Evolutionary conservation across 2,888 invertebrate species (phyloP), one percentile per base, ranked within the genome.

Genomic region (Lasioglossum oenotherae): DNA sequence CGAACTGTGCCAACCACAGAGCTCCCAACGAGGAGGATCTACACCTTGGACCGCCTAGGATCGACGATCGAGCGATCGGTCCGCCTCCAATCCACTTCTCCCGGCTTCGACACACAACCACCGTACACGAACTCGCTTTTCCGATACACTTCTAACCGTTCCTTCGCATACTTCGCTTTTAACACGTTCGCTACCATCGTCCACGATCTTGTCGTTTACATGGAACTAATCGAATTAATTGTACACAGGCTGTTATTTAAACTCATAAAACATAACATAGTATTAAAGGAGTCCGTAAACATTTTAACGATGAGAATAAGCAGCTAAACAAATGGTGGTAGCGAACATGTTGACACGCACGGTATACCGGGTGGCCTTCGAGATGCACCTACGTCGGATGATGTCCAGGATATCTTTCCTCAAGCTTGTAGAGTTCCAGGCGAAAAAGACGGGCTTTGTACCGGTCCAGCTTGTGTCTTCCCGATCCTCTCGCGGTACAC

Each of bases 21-120:
- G 57, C 57, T 57, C 57, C 12, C 57, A 57, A n/a, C 57, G 57
- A 57, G n/a, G 57, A 57, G 57, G 57, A 57, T 57, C 4, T n/a
- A 8, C 53, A 53, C 53, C 53, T n/a, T 57, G 64, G 64, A 64
- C 31, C 64, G 14, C 14, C 5, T 64, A 31, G 67, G 19, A 35
- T 35, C 67, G 35, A 64, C 14, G 12, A 64, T 16, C 16, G 35
- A 31, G 0, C 64, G 19, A 67, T 67, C 67, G 67, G 67, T n/a
- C 14, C 72, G 38, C 31, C 60, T 78, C 14, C 35, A 79, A 46
- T 60, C 10, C 77, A 38, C 27, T 19, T 16, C 38, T 31, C 44
- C 44, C 8, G 14, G 83, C 76, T 83, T 76, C 5, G 76, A 76
- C 73, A 67, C 64, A n/a, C 23, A n/a, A 23, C 73, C n/a, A 35